Evolutionary conservation across 2,113 vertebrate species (phyloP).

Genomic region (Panthera leo): DNA sequence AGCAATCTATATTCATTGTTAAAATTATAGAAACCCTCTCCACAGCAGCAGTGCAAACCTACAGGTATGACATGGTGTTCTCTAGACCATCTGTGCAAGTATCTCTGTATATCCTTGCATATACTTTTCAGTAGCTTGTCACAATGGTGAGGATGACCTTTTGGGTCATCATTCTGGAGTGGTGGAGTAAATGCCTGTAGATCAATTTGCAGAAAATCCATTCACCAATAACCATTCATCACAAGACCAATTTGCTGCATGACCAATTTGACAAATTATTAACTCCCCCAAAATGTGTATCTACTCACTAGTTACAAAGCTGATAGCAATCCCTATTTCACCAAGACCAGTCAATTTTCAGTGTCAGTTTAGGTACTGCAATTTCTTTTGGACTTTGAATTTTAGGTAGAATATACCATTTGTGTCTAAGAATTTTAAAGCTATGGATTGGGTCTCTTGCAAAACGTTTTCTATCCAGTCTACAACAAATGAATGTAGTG

Average conservation of each 20-base stretch:
- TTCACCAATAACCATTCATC: neutral
- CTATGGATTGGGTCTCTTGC: neutral
- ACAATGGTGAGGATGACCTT: neutral
- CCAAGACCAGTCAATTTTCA: neutral
- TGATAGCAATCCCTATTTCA: neutral
- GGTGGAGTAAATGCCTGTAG: neutral
- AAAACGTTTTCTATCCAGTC: neutral
- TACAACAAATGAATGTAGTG: neutral
- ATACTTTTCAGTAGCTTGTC: neutral
- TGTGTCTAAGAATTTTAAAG: neutral
- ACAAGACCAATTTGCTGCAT: neutral
- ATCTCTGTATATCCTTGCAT: neutral
- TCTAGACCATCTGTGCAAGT: neutral
- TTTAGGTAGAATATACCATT: neutral
- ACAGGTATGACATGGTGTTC: accelerated
- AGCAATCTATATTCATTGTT: neutral
- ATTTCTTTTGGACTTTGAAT: neutral
- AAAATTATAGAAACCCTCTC: neutral
- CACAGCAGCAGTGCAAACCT: neutral
- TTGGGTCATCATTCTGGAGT: neutral
- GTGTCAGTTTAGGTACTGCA: neutral
- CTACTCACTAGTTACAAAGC: neutral
- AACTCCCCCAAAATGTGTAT: neutral
- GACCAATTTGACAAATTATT: conserved; percentile 12
- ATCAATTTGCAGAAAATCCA: conserved; percentile 14